A percentile compares a stretch with the other conserved stretches of the same genome.
phyloP scores from a whole-genome alignment of 2,797 vertebrate species.

The Lophius americanus region DNA sequence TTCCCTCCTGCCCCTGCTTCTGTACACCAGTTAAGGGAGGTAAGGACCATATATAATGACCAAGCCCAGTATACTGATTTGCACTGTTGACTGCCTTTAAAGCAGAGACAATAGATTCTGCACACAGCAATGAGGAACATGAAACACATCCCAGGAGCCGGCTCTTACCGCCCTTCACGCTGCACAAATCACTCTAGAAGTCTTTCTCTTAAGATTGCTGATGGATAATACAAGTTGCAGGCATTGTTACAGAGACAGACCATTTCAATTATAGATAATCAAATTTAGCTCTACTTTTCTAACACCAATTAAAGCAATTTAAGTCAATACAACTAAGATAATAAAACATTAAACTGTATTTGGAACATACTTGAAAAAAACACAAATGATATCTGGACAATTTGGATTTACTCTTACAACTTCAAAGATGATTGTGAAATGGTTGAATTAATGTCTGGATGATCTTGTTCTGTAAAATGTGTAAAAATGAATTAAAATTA shows the following conservation, averaged over 20 bases:
- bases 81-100: conserved; percentile 47
- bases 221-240: conserved; percentile 19
- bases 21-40: conserved; percentile 74
- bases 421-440: too few relatives aligned
- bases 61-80: conserved; percentile 58
- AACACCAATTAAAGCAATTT: conserved; percentile 14
- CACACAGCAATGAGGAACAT: conserved; percentile 45
- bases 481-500: too few relatives aligned
- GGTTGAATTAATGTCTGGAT: too few relatives aligned
- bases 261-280: conserved; percentile 4
- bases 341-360: not conserved
- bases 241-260: conserved; percentile 9
- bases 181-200: conserved; percentile 23
- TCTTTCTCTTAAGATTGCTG: conserved; percentile 23
- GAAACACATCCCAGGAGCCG: conserved; percentile 47
- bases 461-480: too few relatives aligned
- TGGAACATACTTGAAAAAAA: not conserved
- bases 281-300: not conserved
- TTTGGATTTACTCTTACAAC: too few relatives aligned
- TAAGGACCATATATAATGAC: conserved; percentile 67
- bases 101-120: conserved; percentile 42
- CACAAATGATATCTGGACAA: too few relatives aligned
- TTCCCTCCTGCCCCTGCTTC: conserved; percentile 73
- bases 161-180: conserved; percentile 42
- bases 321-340: not conserved